Evolutionary conservation across 2,888 invertebrate species (phyloP).

Genomic region (Aelia acuminata): DNA sequence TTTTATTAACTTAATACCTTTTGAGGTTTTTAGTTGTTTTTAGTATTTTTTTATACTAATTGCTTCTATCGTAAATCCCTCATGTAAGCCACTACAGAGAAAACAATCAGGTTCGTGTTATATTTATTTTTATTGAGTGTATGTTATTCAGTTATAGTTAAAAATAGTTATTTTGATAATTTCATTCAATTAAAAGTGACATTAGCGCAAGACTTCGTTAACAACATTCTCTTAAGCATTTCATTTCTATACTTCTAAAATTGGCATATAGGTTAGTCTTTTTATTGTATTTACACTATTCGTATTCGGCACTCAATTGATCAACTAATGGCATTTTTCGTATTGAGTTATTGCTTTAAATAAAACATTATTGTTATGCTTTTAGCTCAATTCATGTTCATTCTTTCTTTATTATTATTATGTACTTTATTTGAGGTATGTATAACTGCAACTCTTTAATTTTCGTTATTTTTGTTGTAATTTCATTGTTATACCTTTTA

Average conservation of each 20-base stretch:
- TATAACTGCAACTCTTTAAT: background rate
- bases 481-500: background rate
- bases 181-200: background rate
- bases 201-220: background rate
- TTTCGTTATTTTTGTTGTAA: background rate
- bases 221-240: background rate
- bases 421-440: background rate
- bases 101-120: slow-evolving; percentile 58
- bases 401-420: background rate
- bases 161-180: background rate
- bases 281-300: slow-evolving; percentile 57
- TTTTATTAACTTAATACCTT: slow-evolving; percentile 54
- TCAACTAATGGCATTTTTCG: background rate
- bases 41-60: slow-evolving; percentile 54
- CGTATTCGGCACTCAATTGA: slow-evolving; percentile 45
- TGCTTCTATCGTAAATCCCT: slow-evolving; percentile 53
- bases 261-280: slow-evolving; percentile 61
- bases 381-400: background rate
- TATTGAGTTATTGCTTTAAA: background rate
- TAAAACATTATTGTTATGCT: background rate
- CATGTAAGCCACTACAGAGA: slow-evolving; percentile 56
- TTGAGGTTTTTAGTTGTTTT: slow-evolving; percentile 24
- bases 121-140: slow-evolving; percentile 36
- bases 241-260: slow-evolving; percentile 57
- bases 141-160: slow-evolving; percentile 35